Conservation (phyloP, 2,888 invertebrate species). For the Ectropis crepuscularia region DNA sequence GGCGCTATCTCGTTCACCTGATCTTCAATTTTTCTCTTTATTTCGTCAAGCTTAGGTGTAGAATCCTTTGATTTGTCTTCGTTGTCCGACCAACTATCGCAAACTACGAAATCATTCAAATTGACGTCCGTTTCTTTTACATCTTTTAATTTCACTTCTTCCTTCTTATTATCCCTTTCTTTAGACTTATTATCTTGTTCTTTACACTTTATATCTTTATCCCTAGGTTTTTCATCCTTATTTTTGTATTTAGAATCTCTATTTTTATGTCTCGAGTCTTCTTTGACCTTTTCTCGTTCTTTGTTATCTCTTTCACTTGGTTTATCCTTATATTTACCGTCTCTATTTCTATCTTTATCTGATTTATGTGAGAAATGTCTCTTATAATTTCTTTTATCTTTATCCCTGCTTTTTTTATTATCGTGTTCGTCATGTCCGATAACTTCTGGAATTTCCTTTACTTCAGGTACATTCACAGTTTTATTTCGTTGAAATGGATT, state of each 20-base stretch:
- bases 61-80: slow-evolving; percentile 65
- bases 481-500: slow-evolving; percentile 77
- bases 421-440: slow-evolving; percentile 29
- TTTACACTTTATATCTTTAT: slow-evolving; percentile 37
- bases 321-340: slow-evolving; percentile 37
- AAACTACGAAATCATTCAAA: slow-evolving; percentile 74
- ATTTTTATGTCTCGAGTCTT: slow-evolving; percentile 35
- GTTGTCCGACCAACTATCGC: slow-evolving; percentile 81
- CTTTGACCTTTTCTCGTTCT: slow-evolving; percentile 24
- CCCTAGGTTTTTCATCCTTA: slow-evolving; percentile 49
- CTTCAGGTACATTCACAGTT: slow-evolving; percentile 52
- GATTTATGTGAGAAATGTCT: slow-evolving; percentile 28
- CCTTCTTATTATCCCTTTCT: slow-evolving; percentile 44
- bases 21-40: slow-evolving; percentile 26
- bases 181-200: slow-evolving; percentile 46
- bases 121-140: slow-evolving; percentile 68
- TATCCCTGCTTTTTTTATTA: slow-evolving; percentile 49
- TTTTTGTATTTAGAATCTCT: slow-evolving; percentile 27
- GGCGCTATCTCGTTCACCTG: slow-evolving; percentile 11
- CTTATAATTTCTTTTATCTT: slow-evolving; percentile 43
- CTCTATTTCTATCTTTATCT: slow-evolving; percentile 26
- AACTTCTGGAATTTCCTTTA: not conserved
- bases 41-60: slow-evolving; percentile 62
- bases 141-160: slow-evolving; percentile 43
- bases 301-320: slow-evolving; percentile 39